Base-by-base conservation (phyloP, 1,140 invertebrate species). In the Bombus vancouverensis region DNA sequence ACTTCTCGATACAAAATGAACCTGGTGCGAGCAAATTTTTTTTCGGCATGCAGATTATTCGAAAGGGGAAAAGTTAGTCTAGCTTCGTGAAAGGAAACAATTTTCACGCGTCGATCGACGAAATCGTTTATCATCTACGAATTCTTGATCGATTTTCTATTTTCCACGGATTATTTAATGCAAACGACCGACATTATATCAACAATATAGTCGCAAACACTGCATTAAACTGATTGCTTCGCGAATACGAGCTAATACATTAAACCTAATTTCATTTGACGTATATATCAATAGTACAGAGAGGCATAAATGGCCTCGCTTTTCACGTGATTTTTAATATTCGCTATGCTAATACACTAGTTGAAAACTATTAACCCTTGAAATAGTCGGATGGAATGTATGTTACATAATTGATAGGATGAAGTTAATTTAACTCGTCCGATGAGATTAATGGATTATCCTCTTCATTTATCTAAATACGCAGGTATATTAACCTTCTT, bases 211-310 rank as follows among this genome's bases (percentile, higher is more conserved):
- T 39, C 10, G 68, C n/a, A 59, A 22, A 32, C 37, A n/a, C 34
- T 57, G 44, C 81, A 83, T 83, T 70, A 83, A 83, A 34, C 62
- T 83, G 62, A 83, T 83, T 83, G 37, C 73, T 18, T 25, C 59
- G 25, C 28, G 47, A 70, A 37, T 47, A 34, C 62, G 12, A 42
- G 18, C 44, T 70, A 42, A 53, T 53, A 76, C 37, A 57, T 68
- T 83, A 83, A 68, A 68, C 34, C 73, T 83, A 65, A 82, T 82
- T 74, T 42, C 68, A 42, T 74, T 22, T 44, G 18, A 34, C 22
- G 32, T 47, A 42, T 59, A n/a, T 22, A 22, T 22, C 5, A 53
- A 53, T 1, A 8, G 47, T 22, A 22, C 0, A 53, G 6, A 53
- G 47, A 53, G 18, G 0, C 18, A 53, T 8, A 15, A 47, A 73